These are phyloP conservation scores for Gadus chalcogrammus DNA, from an alignment of 2,113 vertebrate genomes.

Conservation along the genomic window DNA sequence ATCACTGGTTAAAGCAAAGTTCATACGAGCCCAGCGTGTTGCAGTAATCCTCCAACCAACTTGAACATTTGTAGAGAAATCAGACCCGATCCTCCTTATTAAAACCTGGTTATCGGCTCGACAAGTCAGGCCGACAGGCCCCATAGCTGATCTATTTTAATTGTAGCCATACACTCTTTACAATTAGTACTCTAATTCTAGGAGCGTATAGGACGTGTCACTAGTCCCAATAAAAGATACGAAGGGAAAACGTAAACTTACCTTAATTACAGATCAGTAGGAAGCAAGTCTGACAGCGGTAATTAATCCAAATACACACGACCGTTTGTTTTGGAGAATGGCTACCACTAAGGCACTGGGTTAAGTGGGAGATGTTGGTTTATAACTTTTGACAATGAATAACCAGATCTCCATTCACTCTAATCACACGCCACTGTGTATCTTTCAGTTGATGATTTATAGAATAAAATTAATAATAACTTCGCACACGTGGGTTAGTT, in stretches of 20 bases:
- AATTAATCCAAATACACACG: constrained; percentile 58
- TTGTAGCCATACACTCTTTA: too few species aligned
- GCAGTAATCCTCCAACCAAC: too few species aligned
- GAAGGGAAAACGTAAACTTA: constrained; percentile 13
- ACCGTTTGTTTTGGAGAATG: constrained; percentile 73
- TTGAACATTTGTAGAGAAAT: too few species aligned
- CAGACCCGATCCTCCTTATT: too few species aligned
- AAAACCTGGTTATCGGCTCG: too few species aligned
- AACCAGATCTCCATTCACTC: constrained; percentile 86
- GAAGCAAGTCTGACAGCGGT: constrained; percentile 31
- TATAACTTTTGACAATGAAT: constrained; percentile 92
- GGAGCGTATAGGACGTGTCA: neutral
- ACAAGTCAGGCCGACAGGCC: too few species aligned
- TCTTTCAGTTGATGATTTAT: constrained; percentile 99
- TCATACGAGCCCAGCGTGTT: too few species aligned
- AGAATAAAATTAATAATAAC: constrained; percentile 97
- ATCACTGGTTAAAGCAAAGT: too few species aligned
- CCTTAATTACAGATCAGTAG: constrained; percentile 27
- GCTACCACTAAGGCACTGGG: constrained; percentile 62
- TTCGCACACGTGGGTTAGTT: constrained; percentile 86
- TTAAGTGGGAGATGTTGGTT: constrained; percentile 74
- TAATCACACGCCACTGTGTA: constrained; percentile 88
- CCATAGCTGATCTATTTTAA: too few species aligned
- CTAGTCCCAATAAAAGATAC: neutral
- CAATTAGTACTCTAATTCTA: too few species aligned